Base-by-base conservation (phyloP, 2,797 vertebrate genomes). In the Sebastes minor region DNA sequence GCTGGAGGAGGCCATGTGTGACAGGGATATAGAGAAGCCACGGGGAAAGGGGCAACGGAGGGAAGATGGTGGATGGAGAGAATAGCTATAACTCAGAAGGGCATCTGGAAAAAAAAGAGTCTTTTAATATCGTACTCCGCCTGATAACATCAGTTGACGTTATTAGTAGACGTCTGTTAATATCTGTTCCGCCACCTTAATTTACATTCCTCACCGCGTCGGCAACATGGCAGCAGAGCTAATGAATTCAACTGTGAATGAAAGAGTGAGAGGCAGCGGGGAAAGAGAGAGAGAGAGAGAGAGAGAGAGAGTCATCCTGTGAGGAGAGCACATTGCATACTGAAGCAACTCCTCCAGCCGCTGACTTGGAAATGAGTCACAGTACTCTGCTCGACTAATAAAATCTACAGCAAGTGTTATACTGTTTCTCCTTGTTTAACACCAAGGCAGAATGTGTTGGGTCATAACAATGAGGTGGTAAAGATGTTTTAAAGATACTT, bases 1-100 rank as follows among this genome's bases (percentile, higher is more conserved):
- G 86, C 76, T 74, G 86, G 88, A 90, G 91, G 86, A 92, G 91
- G 85, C 89, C 93, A 94, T 91, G 94, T 94, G 93, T 93, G 92
- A 93, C 92, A 72, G 89, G 89, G 62, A 79, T 86, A 71, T 80
- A 76, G 86, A 89, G 88, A 66, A 87, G 83, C 88, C 82, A 76
- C 76, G 13, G 88, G 90, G 85, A 81, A 35, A 80, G 76, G 81
- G 81, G 69, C 71, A 53, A 65, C 4, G 74, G 67, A 71, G 79
- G 81, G 69, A 60, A 53, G 82, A 64, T n/a, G 56, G 76, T 33
- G 86, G 56, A 73, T 32, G 70, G 27, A 77, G 59, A 82, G 80
- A 80, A 75, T 16, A 71, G 78, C 71, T 71, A 33, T 78, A 76
- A 80, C 53, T 84, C 74, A 65, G 78, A 62, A 76, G 57, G 68